A percentile compares a stretch with the other conserved stretches of the same genome.
These are phyloP conservation scores for Myopa tessellatipennis DNA, from an alignment of 2,888 invertebrate species.

Conservation along the genomic window DNA sequence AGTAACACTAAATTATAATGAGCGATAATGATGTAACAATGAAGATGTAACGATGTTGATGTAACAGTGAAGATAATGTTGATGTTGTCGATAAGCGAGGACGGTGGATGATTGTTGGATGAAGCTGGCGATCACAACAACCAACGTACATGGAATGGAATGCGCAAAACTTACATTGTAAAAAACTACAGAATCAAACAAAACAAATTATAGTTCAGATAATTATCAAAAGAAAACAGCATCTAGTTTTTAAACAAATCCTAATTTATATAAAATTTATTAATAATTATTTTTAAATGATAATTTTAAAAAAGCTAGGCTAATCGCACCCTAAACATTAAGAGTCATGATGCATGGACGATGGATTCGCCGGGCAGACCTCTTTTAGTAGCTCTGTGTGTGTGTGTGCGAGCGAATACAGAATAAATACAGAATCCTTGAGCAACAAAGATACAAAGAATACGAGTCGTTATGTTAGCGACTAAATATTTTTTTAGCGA, in stretches of 20 bases:
- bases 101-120: neutral
- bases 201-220: conserved; percentile 27
- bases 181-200: conserved; percentile 38
- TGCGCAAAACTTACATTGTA: conserved; percentile 40
- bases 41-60: conserved; percentile 1
- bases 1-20: neutral
- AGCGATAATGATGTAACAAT: neutral
- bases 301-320: neutral
- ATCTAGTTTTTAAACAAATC: conserved; percentile 33
- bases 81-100: neutral
- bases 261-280: conserved; percentile 28
- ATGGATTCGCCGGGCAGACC: neutral
- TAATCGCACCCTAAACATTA: neutral
- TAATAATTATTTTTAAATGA: conserved; percentile 28
- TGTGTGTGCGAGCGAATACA: conserved; percentile 4
- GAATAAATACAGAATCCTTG: too few relatives aligned
- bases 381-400: neutral
- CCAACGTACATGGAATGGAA: conserved; percentile 30
- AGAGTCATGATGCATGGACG: neutral
- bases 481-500: too few relatives aligned
- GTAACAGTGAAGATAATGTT: conserved; percentile 17
- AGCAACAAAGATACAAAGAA: too few relatives aligned
- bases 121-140: conserved; percentile 1
- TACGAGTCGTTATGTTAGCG: too few relatives aligned
- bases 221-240: neutral